Evolutionary conservation across 1,140 invertebrate species (phyloP).

Genomic region (Nylanderia fulva): DNA sequence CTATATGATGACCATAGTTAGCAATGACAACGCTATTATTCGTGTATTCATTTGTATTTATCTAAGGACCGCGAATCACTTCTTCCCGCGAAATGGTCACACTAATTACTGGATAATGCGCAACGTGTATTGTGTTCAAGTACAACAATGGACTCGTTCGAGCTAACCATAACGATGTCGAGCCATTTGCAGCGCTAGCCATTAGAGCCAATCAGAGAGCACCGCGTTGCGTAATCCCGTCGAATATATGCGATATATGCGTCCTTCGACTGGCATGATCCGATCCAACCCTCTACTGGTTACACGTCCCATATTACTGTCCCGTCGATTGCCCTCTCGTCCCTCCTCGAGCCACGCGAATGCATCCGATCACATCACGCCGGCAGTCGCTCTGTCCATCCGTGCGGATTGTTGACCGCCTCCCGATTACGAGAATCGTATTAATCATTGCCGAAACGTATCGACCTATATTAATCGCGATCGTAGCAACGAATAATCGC

Average conservation of each 20-base stretch:
- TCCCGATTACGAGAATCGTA: slow-evolving; percentile 82
- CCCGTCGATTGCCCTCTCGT: slow-evolving; percentile 69
- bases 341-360: slow-evolving; percentile 68
- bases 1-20: background rate
- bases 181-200: slow-evolving; percentile 75
- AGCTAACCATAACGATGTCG: slow-evolving; percentile 75
- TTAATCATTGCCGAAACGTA: slow-evolving; percentile 77
- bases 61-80: slow-evolving; percentile 30
- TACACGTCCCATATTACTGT: slow-evolving; percentile 73
- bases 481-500: slow-evolving; percentile 1
- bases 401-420: slow-evolving; percentile 76
- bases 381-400: slow-evolving; percentile 67
- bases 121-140: slow-evolving; percentile 62
- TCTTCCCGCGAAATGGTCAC: slow-evolving; percentile 44
- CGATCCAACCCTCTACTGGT: slow-evolving; percentile 71
- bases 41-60: slow-evolving; percentile 29
- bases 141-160: slow-evolving; percentile 74
- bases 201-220: slow-evolving; percentile 80
- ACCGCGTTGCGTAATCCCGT: slow-evolving; percentile 80
- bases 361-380: slow-evolving; percentile 67
- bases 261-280: slow-evolving; percentile 69
- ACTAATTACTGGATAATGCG: slow-evolving; percentile 68
- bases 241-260: slow-evolving; percentile 73
- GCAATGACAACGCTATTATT: background rate
- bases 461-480: slow-evolving; percentile 70